These are phyloP conservation scores for Chrysogorgia sp. DNA, from an alignment of 92 coral and sea anemone genomes.

Conservation along the genomic window DNA sequence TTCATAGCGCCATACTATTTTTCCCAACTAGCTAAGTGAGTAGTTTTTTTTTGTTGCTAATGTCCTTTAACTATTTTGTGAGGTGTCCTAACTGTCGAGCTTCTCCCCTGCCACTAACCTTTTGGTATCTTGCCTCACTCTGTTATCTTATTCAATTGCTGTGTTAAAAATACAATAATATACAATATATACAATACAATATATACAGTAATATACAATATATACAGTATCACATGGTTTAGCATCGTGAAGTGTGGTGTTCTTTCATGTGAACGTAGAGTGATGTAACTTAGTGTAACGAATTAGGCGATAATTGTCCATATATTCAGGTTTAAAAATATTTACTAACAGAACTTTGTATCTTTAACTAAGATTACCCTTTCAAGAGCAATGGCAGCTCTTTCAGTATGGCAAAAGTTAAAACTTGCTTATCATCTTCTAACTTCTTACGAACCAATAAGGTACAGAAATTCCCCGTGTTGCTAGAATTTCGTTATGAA, in stretches of 20 bases:
- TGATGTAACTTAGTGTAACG: too few species aligned
- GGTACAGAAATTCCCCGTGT: constrained; percentile 45
- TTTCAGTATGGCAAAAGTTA: constrained; percentile 89
- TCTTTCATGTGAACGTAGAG: too few species aligned
- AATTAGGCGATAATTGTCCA: too few species aligned
- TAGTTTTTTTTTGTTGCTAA: too few species aligned
- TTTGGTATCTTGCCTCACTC: neutral
- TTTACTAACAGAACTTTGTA: neutral
- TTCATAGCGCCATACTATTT: neutral
- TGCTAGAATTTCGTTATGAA: neutral
- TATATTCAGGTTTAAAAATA: too few species aligned
- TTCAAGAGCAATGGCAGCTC: constrained; percentile 94
- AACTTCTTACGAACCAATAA: constrained; percentile 85
- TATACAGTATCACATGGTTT: neutral
- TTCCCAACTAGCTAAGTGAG: too few species aligned
- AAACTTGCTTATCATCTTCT: constrained; percentile 91
- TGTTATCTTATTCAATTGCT: neutral
- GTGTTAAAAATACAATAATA: too few species aligned
- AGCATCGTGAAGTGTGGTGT: too few species aligned
- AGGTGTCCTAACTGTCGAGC: neutral
- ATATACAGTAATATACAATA: too few species aligned
- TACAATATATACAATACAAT: too few species aligned
- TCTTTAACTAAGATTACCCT: constrained; percentile 70
- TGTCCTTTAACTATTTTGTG: too few species aligned
- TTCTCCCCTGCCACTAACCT: neutral